These are phyloP conservation scores for Plusia festucae DNA, from an alignment of 2,888 invertebrate genomes.

Conservation along the genomic window DNA sequence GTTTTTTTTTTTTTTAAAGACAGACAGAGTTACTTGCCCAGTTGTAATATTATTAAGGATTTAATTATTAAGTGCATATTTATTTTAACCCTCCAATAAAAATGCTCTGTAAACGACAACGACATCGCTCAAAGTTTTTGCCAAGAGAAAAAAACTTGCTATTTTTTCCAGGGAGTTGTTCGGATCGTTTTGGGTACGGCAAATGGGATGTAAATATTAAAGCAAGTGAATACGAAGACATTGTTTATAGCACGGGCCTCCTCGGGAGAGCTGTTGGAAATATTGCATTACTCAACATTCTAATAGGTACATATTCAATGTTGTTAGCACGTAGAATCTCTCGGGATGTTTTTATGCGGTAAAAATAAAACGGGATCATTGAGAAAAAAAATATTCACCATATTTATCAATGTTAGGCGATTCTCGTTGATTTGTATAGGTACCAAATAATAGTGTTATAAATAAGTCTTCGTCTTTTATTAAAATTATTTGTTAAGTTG, in stretches of 20 bases:
- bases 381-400: neutral
- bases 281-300: constrained; percentile 40
- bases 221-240: constrained; percentile 42
- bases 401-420: too few relatives aligned
- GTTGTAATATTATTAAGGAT: too few relatives aligned
- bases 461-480: too few relatives aligned
- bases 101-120: neutral
- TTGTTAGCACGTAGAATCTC: constrained; percentile 27
- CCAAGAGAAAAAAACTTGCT: neutral
- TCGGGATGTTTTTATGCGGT: constrained; percentile 5
- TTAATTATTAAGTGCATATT: too few relatives aligned
- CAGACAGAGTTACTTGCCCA: too few relatives aligned
- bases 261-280: constrained; percentile 40
- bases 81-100: neutral
- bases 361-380: neutral
- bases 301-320: constrained; percentile 49
- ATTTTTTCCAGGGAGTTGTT: constrained; percentile 16
- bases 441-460: too few relatives aligned
- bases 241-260: constrained; percentile 45
- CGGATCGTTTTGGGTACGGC: constrained; percentile 27
- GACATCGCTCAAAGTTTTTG: neutral
- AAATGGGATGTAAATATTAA: constrained; percentile 52
- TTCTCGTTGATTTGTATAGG: too few relatives aligned
- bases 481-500: too few relatives aligned
- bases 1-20: too few relatives aligned